Evolutionary conservation across 2,113 vertebrate genomes (phyloP), one percentile per base, ranked within the genome.

Genomic region (Pseudorhombus dupliciocellatus): DNA sequence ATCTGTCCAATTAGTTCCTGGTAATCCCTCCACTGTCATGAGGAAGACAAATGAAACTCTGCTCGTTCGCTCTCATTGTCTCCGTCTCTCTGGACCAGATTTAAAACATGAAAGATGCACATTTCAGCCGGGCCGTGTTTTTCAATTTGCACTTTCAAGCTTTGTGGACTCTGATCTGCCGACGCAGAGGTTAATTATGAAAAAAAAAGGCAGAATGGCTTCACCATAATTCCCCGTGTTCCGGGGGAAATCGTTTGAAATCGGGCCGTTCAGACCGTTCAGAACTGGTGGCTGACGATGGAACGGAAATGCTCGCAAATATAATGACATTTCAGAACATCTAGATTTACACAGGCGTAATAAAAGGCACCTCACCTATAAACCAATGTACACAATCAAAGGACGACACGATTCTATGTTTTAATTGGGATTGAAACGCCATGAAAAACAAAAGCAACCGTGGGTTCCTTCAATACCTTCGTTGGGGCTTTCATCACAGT

Each of bases 1-100:
- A 92, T 92, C 87, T 88, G 77, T 84, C 84, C 90, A 90, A 90
- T 92, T 92, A 90, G 85, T 90, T 87, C 80, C 74, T 65, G 70
- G 73, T 92, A 90, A 92, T 90, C 88, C 90, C 67, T 69, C 73
- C 66, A 80, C 87, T 89, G 86, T 87, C 88, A 89, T 44, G 75
- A 83, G 84, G 57, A 88, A 73, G 84, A 85, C 80, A 75, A 84
- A 85, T 79, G 78, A 85, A 75, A 84, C 82, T 67, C 34, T 12
- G 18, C 50, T 58, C 67, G 70, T 74, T 79, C 64, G 72, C 69
- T 78, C 77, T 57, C 26, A 31, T n/a, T 52, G 46, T 62, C 40
- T 64, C 54, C 18, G 30, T 70, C 66, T 67, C 63, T 52, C 9
- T 12, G 28, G 80, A 79, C 66, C 75, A 55, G 37, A 57, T 78